phyloP scores from a whole-genome alignment of 2,888 invertebrate genomes.

The Pandemis cinnamomeana region DNA sequence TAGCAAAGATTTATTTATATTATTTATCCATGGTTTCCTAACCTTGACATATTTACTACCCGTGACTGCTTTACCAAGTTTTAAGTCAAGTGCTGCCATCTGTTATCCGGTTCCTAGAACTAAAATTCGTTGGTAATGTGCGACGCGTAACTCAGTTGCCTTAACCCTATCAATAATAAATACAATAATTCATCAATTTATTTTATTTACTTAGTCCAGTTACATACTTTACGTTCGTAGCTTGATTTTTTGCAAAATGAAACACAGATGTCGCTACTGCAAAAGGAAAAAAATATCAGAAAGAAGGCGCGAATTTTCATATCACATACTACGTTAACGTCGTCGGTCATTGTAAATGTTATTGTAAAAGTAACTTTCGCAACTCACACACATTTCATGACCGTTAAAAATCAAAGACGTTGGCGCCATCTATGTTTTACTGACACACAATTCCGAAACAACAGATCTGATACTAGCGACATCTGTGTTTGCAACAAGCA shows the following conservation, averaged over 20 bases:
- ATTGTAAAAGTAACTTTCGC: not conserved
- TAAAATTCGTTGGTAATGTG: not conserved
- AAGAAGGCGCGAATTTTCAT: too few species aligned
- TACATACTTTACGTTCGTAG: slow-evolving; percentile 11
- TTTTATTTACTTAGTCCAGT: slow-evolving; percentile 15
- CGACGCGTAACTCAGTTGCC: not conserved
- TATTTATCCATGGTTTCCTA: too few species aligned
- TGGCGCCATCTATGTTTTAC: slow-evolving; percentile 14
- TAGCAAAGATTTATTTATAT: too few species aligned
- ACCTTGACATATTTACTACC: too few species aligned
- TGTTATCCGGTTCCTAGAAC: not conserved
- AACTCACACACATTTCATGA: too few species aligned
- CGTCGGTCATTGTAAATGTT: not conserved
- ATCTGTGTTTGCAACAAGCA: slow-evolving; percentile 4
- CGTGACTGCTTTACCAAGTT: too few species aligned
- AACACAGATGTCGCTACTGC: slow-evolving; percentile 8
- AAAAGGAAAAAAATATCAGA: too few species aligned
- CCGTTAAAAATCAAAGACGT: not conserved
- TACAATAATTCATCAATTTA: slow-evolving; percentile 27
- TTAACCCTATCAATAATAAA: slow-evolving; percentile 24
- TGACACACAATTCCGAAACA: not conserved
- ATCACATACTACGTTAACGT: too few species aligned
- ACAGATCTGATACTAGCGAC: not conserved
- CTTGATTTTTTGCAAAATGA: not conserved
- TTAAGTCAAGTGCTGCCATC: not conserved